These are phyloP conservation scores for Cichlasoma orientale DNA, from an alignment of 2,797 vertebrate species.

Conservation along the genomic window DNA sequence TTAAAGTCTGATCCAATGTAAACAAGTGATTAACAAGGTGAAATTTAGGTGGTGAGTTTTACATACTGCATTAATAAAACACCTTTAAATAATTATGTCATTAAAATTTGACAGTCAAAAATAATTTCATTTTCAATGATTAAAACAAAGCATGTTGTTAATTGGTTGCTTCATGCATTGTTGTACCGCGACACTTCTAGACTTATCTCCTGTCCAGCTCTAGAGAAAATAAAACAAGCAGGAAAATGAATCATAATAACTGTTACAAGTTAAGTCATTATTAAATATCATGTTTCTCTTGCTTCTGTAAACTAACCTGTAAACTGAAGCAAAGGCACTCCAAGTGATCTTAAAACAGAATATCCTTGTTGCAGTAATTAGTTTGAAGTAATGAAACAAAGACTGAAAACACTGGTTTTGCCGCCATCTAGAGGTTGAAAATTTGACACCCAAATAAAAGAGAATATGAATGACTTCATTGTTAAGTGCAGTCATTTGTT, in stretches of 20 bases:
- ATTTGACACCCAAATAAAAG: background rate
- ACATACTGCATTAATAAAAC: background rate
- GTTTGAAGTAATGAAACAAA: background rate
- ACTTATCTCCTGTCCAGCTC: background rate
- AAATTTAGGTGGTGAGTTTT: background rate
- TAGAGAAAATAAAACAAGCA: background rate
- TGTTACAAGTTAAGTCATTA: background rate
- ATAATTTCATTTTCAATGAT: background rate
- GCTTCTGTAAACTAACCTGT: background rate
- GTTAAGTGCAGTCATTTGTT: background rate
- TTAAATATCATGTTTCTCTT: background rate
- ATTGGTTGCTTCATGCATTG: background rate
- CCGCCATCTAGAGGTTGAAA: slow-evolving; percentile 56
- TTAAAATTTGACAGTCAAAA: background rate
- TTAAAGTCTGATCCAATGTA: background rate
- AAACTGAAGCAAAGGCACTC: background rate
- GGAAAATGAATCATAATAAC: background rate
- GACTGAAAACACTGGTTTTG: slow-evolving; percentile 30
- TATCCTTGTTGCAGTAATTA: background rate
- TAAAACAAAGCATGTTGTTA: background rate
- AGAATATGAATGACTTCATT: slow-evolving; percentile 10
- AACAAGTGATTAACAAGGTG: background rate
- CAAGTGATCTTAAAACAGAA: background rate
- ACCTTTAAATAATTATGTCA: background rate
- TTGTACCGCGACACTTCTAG: background rate